Conservation (phyloP, 53 echinoderm and acorn worm genomes). For the Antedon mediterranea region DNA sequence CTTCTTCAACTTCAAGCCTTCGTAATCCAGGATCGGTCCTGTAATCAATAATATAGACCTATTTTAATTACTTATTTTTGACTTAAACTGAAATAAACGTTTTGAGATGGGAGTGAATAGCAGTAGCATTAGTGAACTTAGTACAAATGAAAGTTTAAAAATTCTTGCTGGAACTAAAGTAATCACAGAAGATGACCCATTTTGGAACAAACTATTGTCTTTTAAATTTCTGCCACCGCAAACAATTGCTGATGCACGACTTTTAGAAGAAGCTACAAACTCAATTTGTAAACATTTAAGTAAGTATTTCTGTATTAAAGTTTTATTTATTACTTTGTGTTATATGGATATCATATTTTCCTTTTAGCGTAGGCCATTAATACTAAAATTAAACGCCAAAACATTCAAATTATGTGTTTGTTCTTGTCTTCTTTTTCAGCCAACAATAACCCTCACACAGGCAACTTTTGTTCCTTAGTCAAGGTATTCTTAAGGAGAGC, state of each 20-base stretch:
- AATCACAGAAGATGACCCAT: slow-evolving; percentile 57
- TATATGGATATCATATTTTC: too few species aligned
- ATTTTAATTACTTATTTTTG: too few species aligned
- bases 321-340: background rate
- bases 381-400: too few species aligned
- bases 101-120: slow-evolving; percentile 70
- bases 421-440: slow-evolving; percentile 42
- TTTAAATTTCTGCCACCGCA: slow-evolving; percentile 85
- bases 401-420: too few species aligned
- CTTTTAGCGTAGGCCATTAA: too few species aligned
- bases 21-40: too few species aligned
- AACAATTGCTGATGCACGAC: slow-evolving; percentile 58
- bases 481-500: slow-evolving; percentile 64
- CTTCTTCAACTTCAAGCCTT: too few species aligned
- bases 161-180: slow-evolving; percentile 65
- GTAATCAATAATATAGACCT: too few species aligned
- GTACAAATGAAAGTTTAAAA: slow-evolving; percentile 54
- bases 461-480: slow-evolving; percentile 79
- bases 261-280: slow-evolving; percentile 66
- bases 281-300: slow-evolving; percentile 75
- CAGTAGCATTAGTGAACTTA: slow-evolving; percentile 73
- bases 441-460: slow-evolving; percentile 75
- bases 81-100: background rate
- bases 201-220: slow-evolving; percentile 84
- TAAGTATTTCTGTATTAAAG: slow-evolving; percentile 11